These are phyloP conservation scores for Diadema setosum DNA, from an alignment of 35 echinoderm and acorn worm genomes.

Conservation along the genomic window DNA sequence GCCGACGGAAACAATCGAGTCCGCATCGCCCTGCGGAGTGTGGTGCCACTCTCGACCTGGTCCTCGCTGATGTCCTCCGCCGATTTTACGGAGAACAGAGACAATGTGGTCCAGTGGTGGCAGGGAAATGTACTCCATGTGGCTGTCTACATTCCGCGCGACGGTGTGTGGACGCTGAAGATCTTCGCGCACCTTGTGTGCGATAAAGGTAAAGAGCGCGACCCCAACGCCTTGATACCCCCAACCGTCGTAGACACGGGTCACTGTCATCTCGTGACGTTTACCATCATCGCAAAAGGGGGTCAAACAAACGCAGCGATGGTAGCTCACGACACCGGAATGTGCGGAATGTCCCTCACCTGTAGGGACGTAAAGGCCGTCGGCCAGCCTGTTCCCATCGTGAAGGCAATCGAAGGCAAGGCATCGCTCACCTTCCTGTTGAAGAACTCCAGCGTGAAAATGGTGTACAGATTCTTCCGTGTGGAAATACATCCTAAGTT, in stretches of 20 bases:
- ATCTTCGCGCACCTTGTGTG: not conserved
- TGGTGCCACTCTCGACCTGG: not conserved
- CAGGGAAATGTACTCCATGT: not conserved
- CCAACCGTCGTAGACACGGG: not conserved
- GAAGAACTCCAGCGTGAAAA: not conserved
- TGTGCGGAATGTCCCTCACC: not conserved
- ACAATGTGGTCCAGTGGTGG: conserved; percentile 4
- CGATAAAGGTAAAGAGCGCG: not conserved
- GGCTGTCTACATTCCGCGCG: not conserved
- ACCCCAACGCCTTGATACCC: not conserved
- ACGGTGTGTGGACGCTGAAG: not conserved
- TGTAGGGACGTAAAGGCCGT: not conserved
- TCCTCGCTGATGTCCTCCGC: not conserved
- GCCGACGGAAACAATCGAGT: not conserved
- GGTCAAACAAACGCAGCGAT: not conserved
- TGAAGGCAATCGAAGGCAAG: not conserved
- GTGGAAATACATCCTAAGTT: not conserved
- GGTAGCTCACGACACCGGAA: not conserved
- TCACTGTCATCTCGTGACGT: not conserved
- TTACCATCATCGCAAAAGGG: not conserved
- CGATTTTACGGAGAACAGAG: not conserved
- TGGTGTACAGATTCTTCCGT: conserved; percentile 1
- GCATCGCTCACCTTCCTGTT: not conserved
- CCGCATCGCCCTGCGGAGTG: not conserved
- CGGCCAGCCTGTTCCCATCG: not conserved